Conservation (phyloP, 2,888 invertebrate genomes). For the Ernsta delagoae region DNA sequence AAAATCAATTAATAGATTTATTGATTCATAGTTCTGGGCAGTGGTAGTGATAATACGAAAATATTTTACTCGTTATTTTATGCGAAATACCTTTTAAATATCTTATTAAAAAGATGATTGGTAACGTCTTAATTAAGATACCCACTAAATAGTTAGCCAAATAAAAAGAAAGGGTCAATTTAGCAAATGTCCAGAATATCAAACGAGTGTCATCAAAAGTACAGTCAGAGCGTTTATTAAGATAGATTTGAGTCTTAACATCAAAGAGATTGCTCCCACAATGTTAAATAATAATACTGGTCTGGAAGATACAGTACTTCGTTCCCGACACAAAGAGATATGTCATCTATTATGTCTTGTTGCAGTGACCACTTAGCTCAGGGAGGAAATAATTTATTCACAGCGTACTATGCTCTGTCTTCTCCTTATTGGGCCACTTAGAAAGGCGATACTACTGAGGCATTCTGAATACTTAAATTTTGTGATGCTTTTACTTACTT, state of each 20-base stretch:
- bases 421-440: constrained; percentile 49
- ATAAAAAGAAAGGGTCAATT: background rate
- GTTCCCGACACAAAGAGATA: constrained; percentile 65
- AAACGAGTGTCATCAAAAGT: constrained; percentile 9
- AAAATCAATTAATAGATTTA: no score
- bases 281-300: constrained; percentile 57
- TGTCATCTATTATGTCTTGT: constrained; percentile 74
- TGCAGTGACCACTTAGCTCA: constrained; percentile 72
- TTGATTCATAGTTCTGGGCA: no score
- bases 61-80: no score
- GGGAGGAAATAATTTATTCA: constrained; percentile 80
- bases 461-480: constrained; percentile 40
- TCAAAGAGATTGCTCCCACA: constrained; percentile 57
- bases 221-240: constrained; percentile 55
- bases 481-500: constrained; percentile 14
- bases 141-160: background rate
- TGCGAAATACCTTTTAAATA: no score
- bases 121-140: no score
- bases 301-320: constrained; percentile 54
- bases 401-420: constrained; percentile 56
- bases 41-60: no score
- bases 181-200: constrained; percentile 13
- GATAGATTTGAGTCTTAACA: constrained; percentile 54
- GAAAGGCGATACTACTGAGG: constrained; percentile 35
- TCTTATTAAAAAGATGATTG: no score